Percentiles rank a stretch among this genome's conserved stretches.
phyloP scores from a whole-genome alignment of 2,888 invertebrate species.

The Clivina fossor region DNA sequence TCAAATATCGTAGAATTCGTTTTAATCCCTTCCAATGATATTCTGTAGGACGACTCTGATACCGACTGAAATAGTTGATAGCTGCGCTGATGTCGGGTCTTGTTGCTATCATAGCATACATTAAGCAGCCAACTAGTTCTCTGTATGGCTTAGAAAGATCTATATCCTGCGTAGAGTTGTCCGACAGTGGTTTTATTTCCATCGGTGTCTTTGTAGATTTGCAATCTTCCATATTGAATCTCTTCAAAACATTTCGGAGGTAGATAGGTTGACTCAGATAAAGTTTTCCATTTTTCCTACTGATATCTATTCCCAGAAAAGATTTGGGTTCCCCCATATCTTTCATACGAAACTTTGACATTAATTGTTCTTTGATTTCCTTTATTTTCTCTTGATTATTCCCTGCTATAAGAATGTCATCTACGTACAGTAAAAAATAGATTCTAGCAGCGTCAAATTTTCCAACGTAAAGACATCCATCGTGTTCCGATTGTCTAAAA shows the following conservation, averaged over 20 bases:
- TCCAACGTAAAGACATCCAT: no score
- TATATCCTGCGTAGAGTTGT: conserved; percentile 3
- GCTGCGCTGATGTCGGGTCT: conserved; percentile 13
- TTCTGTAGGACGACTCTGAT: conserved; percentile 11
- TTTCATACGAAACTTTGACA: conserved; percentile 38
- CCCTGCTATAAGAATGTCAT: no score
- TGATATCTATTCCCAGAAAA: conserved; percentile 40
- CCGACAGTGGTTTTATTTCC: conserved; percentile 32
- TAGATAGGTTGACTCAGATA: conserved; percentile 37
- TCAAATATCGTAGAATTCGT: conserved; percentile 20
- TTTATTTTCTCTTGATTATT: no score
- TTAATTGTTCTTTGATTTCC: conserved; percentile 26
- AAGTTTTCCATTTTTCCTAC: conserved; percentile 29
- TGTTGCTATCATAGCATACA: conserved; percentile 10
- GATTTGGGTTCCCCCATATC: conserved; percentile 36
- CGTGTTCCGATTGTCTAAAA: no score
- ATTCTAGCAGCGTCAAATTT: no score
- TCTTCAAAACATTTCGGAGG: conserved; percentile 35
- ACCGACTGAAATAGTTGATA: conserved; percentile 8
- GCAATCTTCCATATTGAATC: conserved; percentile 39
- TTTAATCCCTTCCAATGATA: conserved; percentile 19
- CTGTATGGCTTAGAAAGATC: not conserved
- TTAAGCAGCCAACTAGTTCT: conserved; percentile 14
- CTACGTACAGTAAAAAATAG: no score
- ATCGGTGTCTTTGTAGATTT: conserved; percentile 38